Evolutionary conservation across 1,140 invertebrate genomes (phyloP), one percentile per base, ranked within the genome.

Genomic region (Drosophila mayri): DNA sequence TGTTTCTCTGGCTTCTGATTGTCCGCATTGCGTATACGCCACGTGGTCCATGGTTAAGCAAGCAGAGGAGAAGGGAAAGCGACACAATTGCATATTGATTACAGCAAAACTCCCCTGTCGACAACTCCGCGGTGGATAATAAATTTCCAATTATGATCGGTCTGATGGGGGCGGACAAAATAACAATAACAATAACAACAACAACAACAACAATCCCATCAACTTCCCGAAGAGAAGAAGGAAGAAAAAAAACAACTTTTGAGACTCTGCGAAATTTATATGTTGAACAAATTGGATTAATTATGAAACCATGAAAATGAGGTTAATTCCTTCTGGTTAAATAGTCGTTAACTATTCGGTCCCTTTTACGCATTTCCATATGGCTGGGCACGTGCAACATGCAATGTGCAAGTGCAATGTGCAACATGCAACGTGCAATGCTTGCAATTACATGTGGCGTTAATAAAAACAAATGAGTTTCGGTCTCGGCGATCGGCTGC

Each of bases 281-380:
- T 76, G 68, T 62, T 62, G 52, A 67, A 66, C 81, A 90, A 90
- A 88, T 88, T 88, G 84, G 80, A 88, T 88, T 88, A 88, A 88
- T 88, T 84, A 90, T 88, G 85, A 77, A 90, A 88, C 85, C 84
- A 88, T 81, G 76, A 87, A 87, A 87, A 87, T 88, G 86, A 86
- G 84, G 84, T 87, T 87, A 87, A 88, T 78, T 74, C 84, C 72
- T 78, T 87, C 66, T 78, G 73, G 73, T 88, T 88, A 90, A 78
- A 90, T 80, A 87, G 82, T 87, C 74, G 85, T 76, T 76, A 76
- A 74, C 62, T 79, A 79, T 80, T 80, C 37, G 57, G 50, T 16
- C 57, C 37, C 25, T 46, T 60, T 57, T 61, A 41, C 50, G 37
- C 16, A 52, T 61, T 67, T 74, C 57, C 70, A 62, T 81, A 44